Percentiles rank a stretch among this genome's conserved stretches.
Conservation (phyloP, 2,797 vertebrate genomes). For the Protosalanx chinensis region DNA sequence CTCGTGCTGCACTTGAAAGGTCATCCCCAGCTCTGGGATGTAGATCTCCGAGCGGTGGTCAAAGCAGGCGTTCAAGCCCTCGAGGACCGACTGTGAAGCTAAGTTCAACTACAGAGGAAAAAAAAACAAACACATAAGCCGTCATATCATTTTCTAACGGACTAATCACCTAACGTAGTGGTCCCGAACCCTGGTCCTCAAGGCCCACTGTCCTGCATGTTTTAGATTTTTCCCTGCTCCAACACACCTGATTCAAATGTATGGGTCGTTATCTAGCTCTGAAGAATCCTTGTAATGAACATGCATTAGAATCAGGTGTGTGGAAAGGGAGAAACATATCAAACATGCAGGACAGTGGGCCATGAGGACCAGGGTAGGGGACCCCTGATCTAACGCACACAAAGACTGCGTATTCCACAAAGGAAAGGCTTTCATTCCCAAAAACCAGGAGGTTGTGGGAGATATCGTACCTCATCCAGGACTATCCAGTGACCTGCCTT, state of each 20-base stretch:
- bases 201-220: too few species aligned
- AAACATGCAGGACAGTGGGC: too few species aligned
- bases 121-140: background rate
- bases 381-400: background rate
- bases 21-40: slow-evolving; percentile 90
- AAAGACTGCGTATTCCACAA: background rate
- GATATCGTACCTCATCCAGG: slow-evolving; percentile 83
- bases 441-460: background rate
- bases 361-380: too few species aligned
- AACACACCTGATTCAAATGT: too few species aligned
- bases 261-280: too few species aligned
- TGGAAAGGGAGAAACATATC: too few species aligned
- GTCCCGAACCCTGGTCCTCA: too few species aligned
- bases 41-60: slow-evolving; percentile 95
- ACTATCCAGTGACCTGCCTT: slow-evolving; percentile 97
- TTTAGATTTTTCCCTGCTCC: too few species aligned
- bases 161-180: background rate
- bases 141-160: background rate
- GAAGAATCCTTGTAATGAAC: too few species aligned
- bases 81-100: slow-evolving; percentile 95
- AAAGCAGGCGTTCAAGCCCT: slow-evolving; percentile 96
- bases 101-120: slow-evolving; percentile 81
- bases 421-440: background rate
- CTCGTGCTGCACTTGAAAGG: slow-evolving; percentile 90
- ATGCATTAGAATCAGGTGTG: too few species aligned